These are phyloP conservation scores for Drosophila pseudotalamancana DNA, from an alignment of 2,888 invertebrate genomes.

Conservation along the genomic window DNA sequence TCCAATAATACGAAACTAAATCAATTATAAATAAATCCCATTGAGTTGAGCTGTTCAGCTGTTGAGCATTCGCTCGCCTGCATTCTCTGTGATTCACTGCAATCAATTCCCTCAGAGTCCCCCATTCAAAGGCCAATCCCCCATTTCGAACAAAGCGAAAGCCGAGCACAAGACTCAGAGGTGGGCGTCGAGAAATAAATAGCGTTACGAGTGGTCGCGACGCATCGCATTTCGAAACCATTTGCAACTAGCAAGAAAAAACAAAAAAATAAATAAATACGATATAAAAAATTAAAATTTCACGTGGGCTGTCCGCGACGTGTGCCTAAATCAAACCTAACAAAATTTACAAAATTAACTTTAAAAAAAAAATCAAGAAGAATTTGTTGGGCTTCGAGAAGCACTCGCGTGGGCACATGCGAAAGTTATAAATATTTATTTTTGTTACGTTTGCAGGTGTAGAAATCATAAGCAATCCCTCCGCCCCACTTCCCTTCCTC, in stretches of 20 bases:
- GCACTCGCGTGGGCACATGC: slow-evolving; percentile 52
- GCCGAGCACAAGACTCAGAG: slow-evolving; percentile 29
- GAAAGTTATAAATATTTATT: slow-evolving; percentile 67
- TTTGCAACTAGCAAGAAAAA: slow-evolving; percentile 41
- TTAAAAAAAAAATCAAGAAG: slow-evolving; percentile 23
- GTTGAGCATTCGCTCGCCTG: slow-evolving; percentile 5
- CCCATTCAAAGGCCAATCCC: slow-evolving; percentile 60
- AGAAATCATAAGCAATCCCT: slow-evolving; percentile 32
- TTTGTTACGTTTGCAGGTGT: slow-evolving; percentile 60
- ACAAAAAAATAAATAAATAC: slow-evolving; percentile 5
- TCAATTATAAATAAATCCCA: slow-evolving; percentile 67
- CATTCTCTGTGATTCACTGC: slow-evolving; percentile 57
- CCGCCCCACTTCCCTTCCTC: neutral
- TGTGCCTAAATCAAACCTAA: slow-evolving; percentile 38
- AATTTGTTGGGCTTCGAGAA: slow-evolving; percentile 32
- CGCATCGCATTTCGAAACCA: slow-evolving; percentile 68
- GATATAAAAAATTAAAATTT: slow-evolving; percentile 34
- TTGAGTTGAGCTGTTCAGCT: slow-evolving; percentile 18
- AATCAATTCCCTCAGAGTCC: slow-evolving; percentile 49
- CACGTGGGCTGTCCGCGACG: slow-evolving; percentile 44
- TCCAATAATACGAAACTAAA: slow-evolving; percentile 64
- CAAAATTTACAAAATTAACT: slow-evolving; percentile 48
- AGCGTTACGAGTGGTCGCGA: slow-evolving; percentile 36
- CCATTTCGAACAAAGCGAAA: slow-evolving; percentile 12
- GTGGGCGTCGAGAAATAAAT: slow-evolving; percentile 61